phyloP scores from a whole-genome alignment of 1,140 invertebrate genomes.

The Trypoxylus dichotomus region DNA sequence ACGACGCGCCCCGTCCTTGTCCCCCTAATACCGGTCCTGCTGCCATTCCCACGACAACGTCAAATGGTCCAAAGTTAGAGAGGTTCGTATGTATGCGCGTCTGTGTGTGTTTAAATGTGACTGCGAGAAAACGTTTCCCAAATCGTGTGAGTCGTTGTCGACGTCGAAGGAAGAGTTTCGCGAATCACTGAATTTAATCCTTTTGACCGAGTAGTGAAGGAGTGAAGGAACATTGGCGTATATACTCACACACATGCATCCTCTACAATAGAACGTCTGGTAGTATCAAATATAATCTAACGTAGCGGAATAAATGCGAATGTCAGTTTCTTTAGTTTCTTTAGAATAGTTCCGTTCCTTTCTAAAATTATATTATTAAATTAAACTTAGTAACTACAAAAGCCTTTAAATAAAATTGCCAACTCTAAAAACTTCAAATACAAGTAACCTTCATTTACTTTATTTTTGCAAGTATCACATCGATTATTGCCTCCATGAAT shows the following conservation, averaged over 20 bases:
- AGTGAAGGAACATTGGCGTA: not conserved
- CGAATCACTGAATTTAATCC: slow-evolving; percentile 21
- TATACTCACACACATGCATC: not conserved
- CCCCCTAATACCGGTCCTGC: not conserved
- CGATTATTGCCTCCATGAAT: no score
- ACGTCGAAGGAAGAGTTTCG: slow-evolving; percentile 14
- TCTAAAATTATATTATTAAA: no score
- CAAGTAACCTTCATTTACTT: no score
- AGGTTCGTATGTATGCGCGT: not conserved
- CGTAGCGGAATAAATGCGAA: no score
- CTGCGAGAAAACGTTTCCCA: slow-evolving; percentile 17
- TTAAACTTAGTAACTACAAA: no score
- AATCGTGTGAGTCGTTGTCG: slow-evolving; percentile 4
- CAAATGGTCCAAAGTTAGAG: slow-evolving; percentile 36
- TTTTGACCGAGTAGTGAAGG: slow-evolving; percentile 8
- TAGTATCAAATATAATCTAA: no score
- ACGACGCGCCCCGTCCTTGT: not conserved
- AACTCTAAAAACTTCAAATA: no score
- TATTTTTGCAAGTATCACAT: no score
- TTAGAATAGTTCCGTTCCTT: no score
- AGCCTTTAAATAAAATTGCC: no score
- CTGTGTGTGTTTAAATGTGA: not conserved
- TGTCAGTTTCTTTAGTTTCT: no score
- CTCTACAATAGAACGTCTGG: no score
- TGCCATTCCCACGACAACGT: slow-evolving; percentile 29